Evolutionary conservation across 2,113 vertebrate genomes (phyloP).

Genomic region (Condylura cristata): DNA sequence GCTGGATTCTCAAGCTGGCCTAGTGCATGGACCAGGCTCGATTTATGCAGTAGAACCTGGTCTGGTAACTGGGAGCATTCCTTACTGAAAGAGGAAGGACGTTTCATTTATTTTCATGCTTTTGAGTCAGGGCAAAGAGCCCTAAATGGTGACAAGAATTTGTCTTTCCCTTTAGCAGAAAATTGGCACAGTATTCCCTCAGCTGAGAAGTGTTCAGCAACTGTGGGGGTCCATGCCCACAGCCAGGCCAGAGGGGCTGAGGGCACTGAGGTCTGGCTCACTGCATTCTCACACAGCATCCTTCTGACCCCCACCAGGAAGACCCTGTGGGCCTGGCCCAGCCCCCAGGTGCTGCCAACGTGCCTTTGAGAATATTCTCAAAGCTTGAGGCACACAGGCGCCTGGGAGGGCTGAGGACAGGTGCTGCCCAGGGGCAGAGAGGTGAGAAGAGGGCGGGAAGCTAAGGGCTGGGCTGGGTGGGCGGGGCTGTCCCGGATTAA

Average conservation of each 20-base stretch:
- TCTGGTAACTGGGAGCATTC: background rate
- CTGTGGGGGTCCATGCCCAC: background rate
- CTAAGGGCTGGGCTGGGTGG: background rate
- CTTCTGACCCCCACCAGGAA: background rate
- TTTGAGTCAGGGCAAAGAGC: background rate
- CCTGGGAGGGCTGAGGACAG: background rate
- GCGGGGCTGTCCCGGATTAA: background rate
- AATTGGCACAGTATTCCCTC: background rate
- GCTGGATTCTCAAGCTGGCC: background rate
- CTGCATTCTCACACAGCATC: background rate
- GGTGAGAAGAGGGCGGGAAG: background rate
- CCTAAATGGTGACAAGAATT: background rate
- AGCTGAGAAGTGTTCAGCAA: background rate
- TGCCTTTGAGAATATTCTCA: background rate
- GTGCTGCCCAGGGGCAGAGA: background rate
- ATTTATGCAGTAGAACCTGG: background rate
- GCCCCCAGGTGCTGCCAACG: background rate
- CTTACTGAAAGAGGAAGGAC: background rate
- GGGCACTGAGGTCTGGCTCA: rapidly evolving
- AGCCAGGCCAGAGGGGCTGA: background rate
- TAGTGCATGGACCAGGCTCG: background rate
- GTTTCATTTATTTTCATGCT: background rate
- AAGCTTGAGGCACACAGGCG: background rate
- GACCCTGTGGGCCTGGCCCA: background rate
- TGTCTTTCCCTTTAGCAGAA: background rate